Base-by-base conservation (phyloP, 2,888 invertebrate species). In the Rhagonycha fulva region DNA sequence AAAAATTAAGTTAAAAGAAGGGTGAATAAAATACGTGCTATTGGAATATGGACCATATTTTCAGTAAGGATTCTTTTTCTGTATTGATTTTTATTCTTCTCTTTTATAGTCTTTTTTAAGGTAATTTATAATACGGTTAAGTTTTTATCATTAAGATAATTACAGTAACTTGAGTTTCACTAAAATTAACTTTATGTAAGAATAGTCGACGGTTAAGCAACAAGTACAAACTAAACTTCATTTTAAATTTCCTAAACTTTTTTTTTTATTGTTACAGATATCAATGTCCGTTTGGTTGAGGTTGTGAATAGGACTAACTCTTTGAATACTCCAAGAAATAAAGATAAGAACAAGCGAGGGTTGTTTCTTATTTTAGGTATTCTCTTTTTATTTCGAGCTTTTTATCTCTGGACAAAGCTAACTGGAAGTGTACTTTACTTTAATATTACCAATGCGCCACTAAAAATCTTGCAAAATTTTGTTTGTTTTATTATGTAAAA, bases 1-100 rank as follows among this genome's bases (percentile, higher is more conserved):
- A 79, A 79, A 79, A 79, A 78, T 79, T 76, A 72, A 79, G 74
- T 79, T 78, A 78, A 76, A 76, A 79, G 76, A 79, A 78, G 79
- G 78, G 79, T 76, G 78, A 78, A 79, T 79, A 78, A 79, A 79
- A 77, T 77, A 77, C 76, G 78, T 28, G 77, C 70, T 76, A 77
- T 79, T 79, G 74, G 79, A 79, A 77, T 79, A 72, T 79, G 72
- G 74, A 77, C 79, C 79, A 79, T 79, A 79, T 74, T 77, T 78
- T 77, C 72, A 68, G 60, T 68, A 71, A 67, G 74, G 76, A 70
- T 73, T 76, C 70, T 69, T 75, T 77, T 76, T 75, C 14, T 67
- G 75, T 77, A 77, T 77, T 77, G 77, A 77, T 78, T 76, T 78
- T 74, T 71, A 75, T 73, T 74, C 74, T 74, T 70, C 63, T 68